These are phyloP conservation scores for Ctenomys sociabilis DNA, from an alignment of 2,113 vertebrate genomes.

Conservation along the genomic window DNA sequence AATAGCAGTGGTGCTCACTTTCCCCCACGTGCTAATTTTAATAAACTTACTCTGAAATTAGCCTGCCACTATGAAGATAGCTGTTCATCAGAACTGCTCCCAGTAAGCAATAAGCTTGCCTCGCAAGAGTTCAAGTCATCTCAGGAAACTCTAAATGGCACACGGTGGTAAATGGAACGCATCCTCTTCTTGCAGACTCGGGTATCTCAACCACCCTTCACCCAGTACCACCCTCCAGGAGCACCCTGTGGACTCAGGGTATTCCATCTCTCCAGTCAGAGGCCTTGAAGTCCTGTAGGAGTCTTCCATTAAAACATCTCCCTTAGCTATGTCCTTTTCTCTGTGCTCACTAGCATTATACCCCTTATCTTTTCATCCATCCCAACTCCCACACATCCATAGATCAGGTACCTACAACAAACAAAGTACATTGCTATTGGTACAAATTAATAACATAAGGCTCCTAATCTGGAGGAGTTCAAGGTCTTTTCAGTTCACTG, in stretches of 20 bases:
- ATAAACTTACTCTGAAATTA: constrained; percentile 83
- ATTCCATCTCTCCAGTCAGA: not conserved
- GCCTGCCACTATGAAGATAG: constrained; percentile 78
- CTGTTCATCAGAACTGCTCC: constrained; percentile 73
- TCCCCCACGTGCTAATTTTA: constrained; percentile 78
- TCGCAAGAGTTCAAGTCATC: constrained; percentile 65
- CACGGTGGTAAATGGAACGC: not conserved
- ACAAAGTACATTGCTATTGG: not conserved
- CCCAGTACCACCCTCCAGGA: too few relatives aligned
- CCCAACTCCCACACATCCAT: not conserved
- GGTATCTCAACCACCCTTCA: not conserved
- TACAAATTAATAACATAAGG: not conserved
- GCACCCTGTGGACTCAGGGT: not conserved
- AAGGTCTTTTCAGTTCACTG: not conserved
- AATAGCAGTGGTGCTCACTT: constrained; percentile 74
- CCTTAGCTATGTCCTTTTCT: not conserved
- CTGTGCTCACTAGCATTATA: not conserved
- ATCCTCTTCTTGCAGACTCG: not conserved
- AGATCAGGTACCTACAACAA: not conserved
- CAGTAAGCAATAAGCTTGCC: constrained; percentile 62
- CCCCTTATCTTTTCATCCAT: not conserved
- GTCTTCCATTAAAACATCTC: not conserved
- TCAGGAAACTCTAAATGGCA: constrained; percentile 56
- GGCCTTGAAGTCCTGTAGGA: not conserved
- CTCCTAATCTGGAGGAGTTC: not conserved